Evolutionary conservation across 2,888 invertebrate genomes (phyloP).

Genomic region (Choristoneura rosaceana): DNA sequence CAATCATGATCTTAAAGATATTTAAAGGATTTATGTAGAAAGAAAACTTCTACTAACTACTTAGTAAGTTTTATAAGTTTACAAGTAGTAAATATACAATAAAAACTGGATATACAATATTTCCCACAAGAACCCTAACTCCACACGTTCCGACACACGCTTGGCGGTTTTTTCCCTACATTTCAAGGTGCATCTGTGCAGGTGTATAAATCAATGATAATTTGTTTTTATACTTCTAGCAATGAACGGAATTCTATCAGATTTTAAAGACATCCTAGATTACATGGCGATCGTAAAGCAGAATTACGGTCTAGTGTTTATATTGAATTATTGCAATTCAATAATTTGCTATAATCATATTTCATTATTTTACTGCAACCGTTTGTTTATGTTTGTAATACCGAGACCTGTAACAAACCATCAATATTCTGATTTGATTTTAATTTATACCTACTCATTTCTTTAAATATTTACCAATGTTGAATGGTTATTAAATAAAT

Average conservation of each 20-base stretch:
- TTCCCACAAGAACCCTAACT: too few species aligned
- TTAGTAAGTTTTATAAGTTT: too few species aligned
- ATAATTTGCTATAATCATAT: not conserved
- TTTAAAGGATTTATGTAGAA: too few species aligned
- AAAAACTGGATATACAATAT: too few species aligned
- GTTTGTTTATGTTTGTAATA: not conserved
- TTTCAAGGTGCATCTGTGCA: constrained; percentile 19
- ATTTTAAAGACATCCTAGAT: constrained; percentile 34
- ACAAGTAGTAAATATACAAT: too few species aligned
- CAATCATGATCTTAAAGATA: too few species aligned
- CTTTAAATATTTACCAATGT: too few species aligned
- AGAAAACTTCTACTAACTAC: too few species aligned
- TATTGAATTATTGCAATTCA: constrained; percentile 8
- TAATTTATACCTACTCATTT: too few species aligned
- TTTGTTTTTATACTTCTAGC: constrained; percentile 32
- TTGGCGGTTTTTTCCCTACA: constrained; percentile 14
- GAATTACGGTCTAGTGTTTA: constrained; percentile 24
- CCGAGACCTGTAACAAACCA: not conserved
- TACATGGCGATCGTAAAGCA: constrained; percentile 34
- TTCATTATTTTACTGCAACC: not conserved
- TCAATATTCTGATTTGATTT: not conserved
- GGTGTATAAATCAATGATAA: constrained; percentile 38
- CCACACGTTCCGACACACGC: too few species aligned
- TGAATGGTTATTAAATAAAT: too few species aligned
- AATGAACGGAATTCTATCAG: constrained; percentile 36